These are phyloP conservation scores for Listronotus bonariensis DNA, from an alignment of 1,140 invertebrate genomes.

Conservation along the genomic window DNA sequence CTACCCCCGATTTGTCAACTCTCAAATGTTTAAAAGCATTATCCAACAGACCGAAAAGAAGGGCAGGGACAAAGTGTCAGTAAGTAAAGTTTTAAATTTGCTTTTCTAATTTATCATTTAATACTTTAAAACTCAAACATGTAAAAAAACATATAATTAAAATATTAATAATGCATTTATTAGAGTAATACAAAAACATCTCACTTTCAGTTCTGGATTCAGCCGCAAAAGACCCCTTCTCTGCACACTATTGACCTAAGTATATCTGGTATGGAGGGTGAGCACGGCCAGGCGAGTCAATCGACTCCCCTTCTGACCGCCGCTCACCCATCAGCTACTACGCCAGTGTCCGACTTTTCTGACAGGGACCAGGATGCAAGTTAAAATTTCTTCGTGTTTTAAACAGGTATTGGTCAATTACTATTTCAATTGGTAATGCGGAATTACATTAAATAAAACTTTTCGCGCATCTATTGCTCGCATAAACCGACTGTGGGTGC, in stretches of 20 bases:
- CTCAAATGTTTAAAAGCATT: constrained; percentile 78
- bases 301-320: constrained; percentile 33
- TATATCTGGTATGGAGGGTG: constrained; percentile 2
- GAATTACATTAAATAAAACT: too few relatives aligned
- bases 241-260: constrained; percentile 27
- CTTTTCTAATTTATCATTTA: too few relatives aligned
- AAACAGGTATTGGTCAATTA: constrained; percentile 18
- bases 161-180: too few relatives aligned
- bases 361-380: constrained; percentile 37
- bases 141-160: too few relatives aligned
- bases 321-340: constrained; percentile 24
- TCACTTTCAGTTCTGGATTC: constrained; percentile 25
- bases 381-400: constrained; percentile 24
- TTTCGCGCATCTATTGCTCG: too few relatives aligned
- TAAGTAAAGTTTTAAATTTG: constrained; percentile 3
- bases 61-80: constrained; percentile 28
- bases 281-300: constrained; percentile 27
- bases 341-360: constrained; percentile 29
- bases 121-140: too few relatives aligned
- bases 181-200: too few relatives aligned
- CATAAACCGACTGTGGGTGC: too few relatives aligned
- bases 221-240: constrained; percentile 19
- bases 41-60: constrained; percentile 60
- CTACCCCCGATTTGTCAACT: constrained; percentile 96
- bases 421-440: too few relatives aligned